Evolutionary conservation across 2,797 vertebrate species (phyloP).

Genomic region (Neosilurus mollespiculum): DNA sequence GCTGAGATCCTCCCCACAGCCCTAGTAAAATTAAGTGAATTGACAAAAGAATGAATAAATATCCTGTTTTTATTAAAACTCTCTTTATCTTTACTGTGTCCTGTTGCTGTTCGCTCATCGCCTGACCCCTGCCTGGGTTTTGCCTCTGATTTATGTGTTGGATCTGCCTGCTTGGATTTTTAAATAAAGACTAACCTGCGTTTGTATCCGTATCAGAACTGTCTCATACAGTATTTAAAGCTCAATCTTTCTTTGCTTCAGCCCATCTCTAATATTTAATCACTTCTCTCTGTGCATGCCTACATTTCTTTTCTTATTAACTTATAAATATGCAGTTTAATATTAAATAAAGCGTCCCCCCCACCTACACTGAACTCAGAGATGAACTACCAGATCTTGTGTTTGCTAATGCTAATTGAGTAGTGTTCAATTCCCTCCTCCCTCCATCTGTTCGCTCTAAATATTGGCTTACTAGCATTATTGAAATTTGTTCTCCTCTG

Average conservation of each 20-base stretch:
- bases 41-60: too few species aligned
- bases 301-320: neutral
- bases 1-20: too few species aligned
- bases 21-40: too few species aligned
- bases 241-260: neutral
- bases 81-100: too few species aligned
- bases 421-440: neutral
- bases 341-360: neutral
- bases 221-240: neutral
- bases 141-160: too few species aligned
- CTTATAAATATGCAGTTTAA: neutral
- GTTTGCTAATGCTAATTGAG: conserved; percentile 16
- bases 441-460: conserved; percentile 8
- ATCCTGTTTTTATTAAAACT: too few species aligned
- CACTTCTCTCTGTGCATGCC: neutral
- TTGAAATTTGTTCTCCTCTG: conserved; percentile 29
- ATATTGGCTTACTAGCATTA: conserved; percentile 34
- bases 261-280: neutral
- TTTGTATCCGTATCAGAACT: too few species aligned
- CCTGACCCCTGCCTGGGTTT: too few species aligned
- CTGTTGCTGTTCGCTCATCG: too few species aligned
- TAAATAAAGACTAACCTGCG: too few species aligned
- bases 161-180: too few species aligned
- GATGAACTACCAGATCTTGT: neutral
- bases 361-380: neutral